A percentile compares a stretch with the other conserved stretches of the same genome.
phyloP scores from a whole-genome alignment of 92 coral and sea anemone genomes.

The Micromussa lordhowensis region DNA sequence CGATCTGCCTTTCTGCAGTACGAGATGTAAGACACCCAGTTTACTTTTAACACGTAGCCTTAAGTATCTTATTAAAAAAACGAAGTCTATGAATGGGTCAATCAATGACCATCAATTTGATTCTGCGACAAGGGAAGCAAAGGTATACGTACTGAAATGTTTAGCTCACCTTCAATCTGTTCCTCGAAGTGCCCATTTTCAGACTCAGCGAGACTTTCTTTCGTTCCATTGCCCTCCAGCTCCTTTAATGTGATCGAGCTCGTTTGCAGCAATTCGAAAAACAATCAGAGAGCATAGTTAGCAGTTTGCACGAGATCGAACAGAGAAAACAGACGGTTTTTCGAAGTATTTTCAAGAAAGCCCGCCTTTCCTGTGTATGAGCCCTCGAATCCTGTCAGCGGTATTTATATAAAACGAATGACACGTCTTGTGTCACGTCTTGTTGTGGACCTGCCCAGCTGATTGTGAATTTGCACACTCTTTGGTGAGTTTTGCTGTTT shows the following conservation, averaged over 20 bases:
- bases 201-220: slow-evolving; percentile 43
- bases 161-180: slow-evolving; percentile 12
- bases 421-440: too few relatives aligned
- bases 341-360: slow-evolving; percentile 15
- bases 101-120: too few relatives aligned
- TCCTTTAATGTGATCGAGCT: not conserved
- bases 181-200: slow-evolving; percentile 29
- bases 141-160: not conserved
- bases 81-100: not conserved
- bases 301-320: not conserved
- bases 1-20: not conserved
- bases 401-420: not conserved
- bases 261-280: not conserved
- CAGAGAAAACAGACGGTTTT: not conserved
- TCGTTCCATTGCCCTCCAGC: slow-evolving; percentile 41
- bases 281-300: not conserved
- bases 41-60: not conserved
- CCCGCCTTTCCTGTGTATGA: slow-evolving; percentile 6
- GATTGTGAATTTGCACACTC: too few relatives aligned
- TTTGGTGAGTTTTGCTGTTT: too few relatives aligned
- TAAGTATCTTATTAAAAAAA: not conserved
- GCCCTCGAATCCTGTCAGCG: not conserved
- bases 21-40: not conserved
- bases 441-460: too few relatives aligned
- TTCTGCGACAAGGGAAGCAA: not conserved